These are phyloP conservation scores for Nebria ingens DNA, from an alignment of 1,140 invertebrate genomes.

Conservation along the genomic window DNA sequence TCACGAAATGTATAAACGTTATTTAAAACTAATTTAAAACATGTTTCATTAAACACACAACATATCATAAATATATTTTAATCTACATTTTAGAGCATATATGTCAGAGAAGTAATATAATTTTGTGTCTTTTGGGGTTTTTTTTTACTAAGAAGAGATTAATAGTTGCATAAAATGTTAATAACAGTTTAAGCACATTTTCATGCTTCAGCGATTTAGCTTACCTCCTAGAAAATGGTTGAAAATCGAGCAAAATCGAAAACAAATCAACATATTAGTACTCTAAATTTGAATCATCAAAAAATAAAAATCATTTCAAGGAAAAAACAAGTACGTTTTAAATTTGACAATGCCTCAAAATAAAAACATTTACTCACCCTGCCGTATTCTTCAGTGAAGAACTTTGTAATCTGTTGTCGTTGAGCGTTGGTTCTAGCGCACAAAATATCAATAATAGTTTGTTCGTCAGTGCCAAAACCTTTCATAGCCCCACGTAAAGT, in stretches of 20 bases:
- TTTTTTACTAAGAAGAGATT: no score
- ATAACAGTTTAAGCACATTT: no score
- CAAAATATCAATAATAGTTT: conserved; percentile 61
- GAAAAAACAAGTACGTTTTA: no score
- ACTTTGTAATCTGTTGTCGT: conserved; percentile 52
- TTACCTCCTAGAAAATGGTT: conserved; percentile 3
- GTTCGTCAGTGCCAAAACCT: conserved; percentile 65
- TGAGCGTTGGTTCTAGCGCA: conserved; percentile 53
- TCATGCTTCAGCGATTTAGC: background rate
- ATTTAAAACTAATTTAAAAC: no score
- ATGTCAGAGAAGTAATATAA: no score
- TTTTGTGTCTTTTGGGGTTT: no score
- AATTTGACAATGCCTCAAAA: no score
- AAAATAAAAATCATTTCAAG: background rate
- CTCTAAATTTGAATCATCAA: background rate
- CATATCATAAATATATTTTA: no score
- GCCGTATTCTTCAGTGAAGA: conserved; percentile 65
- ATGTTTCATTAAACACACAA: no score
- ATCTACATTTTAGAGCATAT: no score
- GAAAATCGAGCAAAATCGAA: background rate
- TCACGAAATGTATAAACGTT: no score
- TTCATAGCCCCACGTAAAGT: conserved; percentile 64
- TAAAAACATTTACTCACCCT: conserved; percentile 41
- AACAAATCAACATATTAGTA: background rate
- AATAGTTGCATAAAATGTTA: no score